A percentile compares a stretch with the other conserved stretches of the same genome.
These are phyloP conservation scores for Lordiphosa fenestrarum DNA, from an alignment of 2,888 invertebrate species.

Conservation along the genomic window DNA sequence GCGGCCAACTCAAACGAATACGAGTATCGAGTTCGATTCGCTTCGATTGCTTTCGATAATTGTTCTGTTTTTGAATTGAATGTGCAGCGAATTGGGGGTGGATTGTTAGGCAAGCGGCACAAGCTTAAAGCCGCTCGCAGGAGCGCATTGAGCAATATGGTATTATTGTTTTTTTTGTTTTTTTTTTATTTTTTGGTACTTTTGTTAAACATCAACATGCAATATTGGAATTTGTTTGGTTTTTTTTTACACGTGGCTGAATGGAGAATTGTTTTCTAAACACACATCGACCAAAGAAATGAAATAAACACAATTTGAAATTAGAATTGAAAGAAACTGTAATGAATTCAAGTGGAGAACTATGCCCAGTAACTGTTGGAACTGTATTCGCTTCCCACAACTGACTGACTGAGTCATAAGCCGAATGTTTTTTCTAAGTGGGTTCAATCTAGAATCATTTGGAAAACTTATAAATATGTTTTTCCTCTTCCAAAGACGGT, in stretches of 20 bases:
- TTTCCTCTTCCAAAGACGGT: too few species aligned
- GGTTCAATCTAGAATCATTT: too few species aligned
- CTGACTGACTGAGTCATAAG: too few species aligned
- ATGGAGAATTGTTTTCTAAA: slow-evolving; percentile 28
- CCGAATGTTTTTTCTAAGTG: too few species aligned
- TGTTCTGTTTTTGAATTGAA: slow-evolving; percentile 15
- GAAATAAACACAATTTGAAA: slow-evolving; percentile 3
- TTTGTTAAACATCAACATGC: slow-evolving; percentile 74
- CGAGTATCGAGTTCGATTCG: slow-evolving; percentile 39
- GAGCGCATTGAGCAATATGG: slow-evolving; percentile 24
- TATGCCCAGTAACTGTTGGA: not conserved
- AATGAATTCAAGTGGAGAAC: too few species aligned
- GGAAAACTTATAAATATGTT: too few species aligned
- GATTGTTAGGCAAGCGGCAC: slow-evolving; percentile 61
- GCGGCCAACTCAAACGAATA: slow-evolving; percentile 15
- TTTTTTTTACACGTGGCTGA: slow-evolving; percentile 48
- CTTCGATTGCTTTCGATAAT: slow-evolving; percentile 43
- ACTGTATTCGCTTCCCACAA: too few species aligned
- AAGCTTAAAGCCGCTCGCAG: slow-evolving; percentile 63
- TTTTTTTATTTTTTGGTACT: slow-evolving; percentile 34
- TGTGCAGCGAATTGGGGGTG: slow-evolving; percentile 45
- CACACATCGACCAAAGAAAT: slow-evolving; percentile 32
- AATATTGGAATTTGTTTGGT: slow-evolving; percentile 38
- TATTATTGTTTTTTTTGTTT: slow-evolving; percentile 14
- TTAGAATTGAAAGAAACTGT: not conserved